Evolutionary conservation across 2,888 invertebrate species (phyloP).

Genomic region (Pandemis heparana): DNA sequence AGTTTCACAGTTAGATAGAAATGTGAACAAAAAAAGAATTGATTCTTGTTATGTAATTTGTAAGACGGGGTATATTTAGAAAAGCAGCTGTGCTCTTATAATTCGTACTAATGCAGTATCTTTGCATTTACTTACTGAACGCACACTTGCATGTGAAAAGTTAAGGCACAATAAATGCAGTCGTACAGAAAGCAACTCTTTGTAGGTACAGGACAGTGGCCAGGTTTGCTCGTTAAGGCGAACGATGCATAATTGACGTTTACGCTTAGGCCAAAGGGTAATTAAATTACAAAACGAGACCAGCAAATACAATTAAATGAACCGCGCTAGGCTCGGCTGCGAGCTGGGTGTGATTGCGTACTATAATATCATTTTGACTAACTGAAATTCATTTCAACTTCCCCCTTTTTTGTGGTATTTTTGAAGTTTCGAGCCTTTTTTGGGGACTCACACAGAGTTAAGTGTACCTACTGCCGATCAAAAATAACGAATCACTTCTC

Average conservation of each 20-base stretch:
- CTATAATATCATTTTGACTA: conserved; percentile 32
- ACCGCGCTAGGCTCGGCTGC: conserved; percentile 60
- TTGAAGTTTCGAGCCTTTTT: not conserved
- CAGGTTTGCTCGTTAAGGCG: conserved; percentile 59
- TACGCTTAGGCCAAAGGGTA: conserved; percentile 83
- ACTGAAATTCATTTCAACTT: conserved; percentile 22
- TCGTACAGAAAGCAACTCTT: conserved; percentile 20
- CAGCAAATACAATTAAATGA: conserved; percentile 76
- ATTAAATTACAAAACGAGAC: conserved; percentile 85
- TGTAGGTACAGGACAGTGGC: conserved; percentile 38
- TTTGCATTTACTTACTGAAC: not conserved
- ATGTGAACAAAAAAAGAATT: no score
- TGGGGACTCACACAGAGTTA: not conserved
- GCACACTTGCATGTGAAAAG: not conserved
- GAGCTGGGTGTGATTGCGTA: conserved; percentile 49
- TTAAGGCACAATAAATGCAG: not conserved
- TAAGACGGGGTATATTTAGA: not conserved
- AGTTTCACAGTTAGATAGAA: no score
- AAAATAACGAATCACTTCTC: no score
- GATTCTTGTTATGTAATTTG: no score
- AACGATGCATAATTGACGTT: conserved; percentile 79
- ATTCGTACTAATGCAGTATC: not conserved
- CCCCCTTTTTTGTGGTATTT: not conserved
- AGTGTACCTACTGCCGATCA: not conserved
- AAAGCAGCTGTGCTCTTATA: not conserved